A percentile compares a stretch with the other conserved stretches of the same genome.
Conservation (phyloP, 2,113 vertebrate species). For the Hoplias malabaricus region DNA sequence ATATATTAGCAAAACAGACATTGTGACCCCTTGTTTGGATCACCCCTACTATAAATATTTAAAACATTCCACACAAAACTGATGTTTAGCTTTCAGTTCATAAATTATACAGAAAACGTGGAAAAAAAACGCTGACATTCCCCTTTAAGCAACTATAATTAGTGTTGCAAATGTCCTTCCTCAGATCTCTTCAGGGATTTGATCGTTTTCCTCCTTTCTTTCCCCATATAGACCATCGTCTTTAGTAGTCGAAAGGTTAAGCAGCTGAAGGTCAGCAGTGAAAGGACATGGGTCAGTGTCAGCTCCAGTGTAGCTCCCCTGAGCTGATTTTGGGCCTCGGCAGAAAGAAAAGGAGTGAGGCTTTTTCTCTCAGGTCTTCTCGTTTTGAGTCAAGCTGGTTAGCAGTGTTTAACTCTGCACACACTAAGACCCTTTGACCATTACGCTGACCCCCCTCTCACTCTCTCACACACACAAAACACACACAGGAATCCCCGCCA, state of each 20-base stretch:
- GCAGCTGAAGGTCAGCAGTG: conserved; percentile 9
- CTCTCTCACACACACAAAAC: background rate
- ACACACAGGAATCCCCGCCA: conserved; percentile 11
- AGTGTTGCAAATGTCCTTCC: background rate
- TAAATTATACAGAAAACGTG: too few species aligned
- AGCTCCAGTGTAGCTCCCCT: background rate
- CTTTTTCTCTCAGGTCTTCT: background rate
- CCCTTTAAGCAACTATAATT: background rate
- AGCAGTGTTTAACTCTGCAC: background rate
- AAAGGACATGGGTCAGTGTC: background rate
- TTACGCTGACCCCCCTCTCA: background rate
- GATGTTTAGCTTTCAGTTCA: background rate
- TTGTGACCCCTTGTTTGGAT: too few species aligned
- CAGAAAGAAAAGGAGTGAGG: background rate
- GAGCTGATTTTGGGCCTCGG: background rate
- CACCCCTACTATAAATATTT: too few species aligned
- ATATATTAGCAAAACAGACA: too few species aligned
- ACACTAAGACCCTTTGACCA: conserved; percentile 6
- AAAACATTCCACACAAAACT: too few species aligned
- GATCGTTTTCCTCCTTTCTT: background rate
- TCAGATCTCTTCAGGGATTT: background rate
- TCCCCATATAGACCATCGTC: background rate
- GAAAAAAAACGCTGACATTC: too few species aligned
- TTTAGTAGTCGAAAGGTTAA: background rate
- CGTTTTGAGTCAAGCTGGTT: conserved; percentile 7